These are phyloP conservation scores for Drosophila longiperda DNA, from an alignment of 2,888 invertebrate genomes.

Conservation along the genomic window DNA sequence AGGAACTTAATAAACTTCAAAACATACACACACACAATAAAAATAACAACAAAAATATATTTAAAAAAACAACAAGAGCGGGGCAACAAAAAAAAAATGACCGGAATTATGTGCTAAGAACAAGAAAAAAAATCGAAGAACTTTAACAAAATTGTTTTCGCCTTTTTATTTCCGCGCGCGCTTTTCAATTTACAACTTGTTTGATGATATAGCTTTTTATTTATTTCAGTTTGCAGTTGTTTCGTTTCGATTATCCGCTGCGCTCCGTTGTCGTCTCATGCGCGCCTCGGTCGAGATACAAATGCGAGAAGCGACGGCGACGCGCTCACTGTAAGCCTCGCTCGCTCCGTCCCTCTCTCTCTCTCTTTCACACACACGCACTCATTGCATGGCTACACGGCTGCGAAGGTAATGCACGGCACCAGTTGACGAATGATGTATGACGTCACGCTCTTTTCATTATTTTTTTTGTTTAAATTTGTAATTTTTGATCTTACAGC, in stretches of 20 bases:
- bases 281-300: slow-evolving; percentile 60
- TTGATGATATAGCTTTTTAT: slow-evolving; percentile 3
- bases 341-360: slow-evolving; percentile 10
- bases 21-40: slow-evolving; percentile 25
- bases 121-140: slow-evolving; percentile 15
- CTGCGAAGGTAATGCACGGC: slow-evolving; percentile 40
- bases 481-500: background rate
- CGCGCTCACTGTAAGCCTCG: slow-evolving; percentile 46
- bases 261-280: slow-evolving; percentile 48
- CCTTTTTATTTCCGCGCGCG: slow-evolving; percentile 44
- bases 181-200: slow-evolving; percentile 42
- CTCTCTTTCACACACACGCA: slow-evolving; percentile 16
- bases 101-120: slow-evolving; percentile 2
- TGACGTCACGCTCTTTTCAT: slow-evolving; percentile 38
- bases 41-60: slow-evolving; percentile 28
- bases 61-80: slow-evolving; percentile 27
- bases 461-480: background rate
- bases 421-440: slow-evolving; percentile 6
- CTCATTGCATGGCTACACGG: slow-evolving; percentile 30
- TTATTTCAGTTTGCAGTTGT: slow-evolving; percentile 7
- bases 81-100: slow-evolving; percentile 27
- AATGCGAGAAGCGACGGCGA: slow-evolving; percentile 58
- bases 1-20: slow-evolving; percentile 66
- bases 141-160: slow-evolving; percentile 36
- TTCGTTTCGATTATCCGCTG: slow-evolving; percentile 46